Conservation (phyloP, 2,888 invertebrate species). For the Saturnia pavonia region DNA sequence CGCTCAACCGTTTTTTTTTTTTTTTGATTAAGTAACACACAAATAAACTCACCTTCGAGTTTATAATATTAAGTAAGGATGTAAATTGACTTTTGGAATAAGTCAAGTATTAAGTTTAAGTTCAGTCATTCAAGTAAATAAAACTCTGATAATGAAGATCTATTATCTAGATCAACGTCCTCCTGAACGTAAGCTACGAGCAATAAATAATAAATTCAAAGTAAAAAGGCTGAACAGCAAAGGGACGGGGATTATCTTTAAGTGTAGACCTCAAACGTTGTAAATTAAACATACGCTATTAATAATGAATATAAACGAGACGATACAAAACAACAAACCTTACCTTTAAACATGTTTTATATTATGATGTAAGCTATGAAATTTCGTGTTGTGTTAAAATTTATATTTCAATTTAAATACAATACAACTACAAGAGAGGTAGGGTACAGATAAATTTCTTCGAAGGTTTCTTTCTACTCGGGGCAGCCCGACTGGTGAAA, state of each 20-base stretch:
- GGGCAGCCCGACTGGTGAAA: no score
- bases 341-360: background rate
- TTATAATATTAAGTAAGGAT: no score
- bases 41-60: no score
- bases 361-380: background rate
- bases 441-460: no score
- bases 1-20: no score
- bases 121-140: background rate
- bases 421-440: no score
- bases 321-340: background rate
- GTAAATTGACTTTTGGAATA: background rate
- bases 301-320: background rate
- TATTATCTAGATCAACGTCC: background rate
- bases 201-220: constrained; percentile 9
- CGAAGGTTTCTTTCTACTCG: no score
- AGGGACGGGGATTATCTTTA: constrained; percentile 1
- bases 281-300: background rate
- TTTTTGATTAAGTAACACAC: no score
- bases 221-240: background rate
- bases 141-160: background rate
- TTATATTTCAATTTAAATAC: background rate
- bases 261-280: constrained; percentile 5
- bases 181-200: background rate
- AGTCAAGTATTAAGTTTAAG: background rate
- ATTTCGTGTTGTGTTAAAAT: background rate